These are phyloP conservation scores for Enteromius unitaeniatus DNA, from an alignment of 2,797 vertebrate genomes.

Conservation along the genomic window DNA sequence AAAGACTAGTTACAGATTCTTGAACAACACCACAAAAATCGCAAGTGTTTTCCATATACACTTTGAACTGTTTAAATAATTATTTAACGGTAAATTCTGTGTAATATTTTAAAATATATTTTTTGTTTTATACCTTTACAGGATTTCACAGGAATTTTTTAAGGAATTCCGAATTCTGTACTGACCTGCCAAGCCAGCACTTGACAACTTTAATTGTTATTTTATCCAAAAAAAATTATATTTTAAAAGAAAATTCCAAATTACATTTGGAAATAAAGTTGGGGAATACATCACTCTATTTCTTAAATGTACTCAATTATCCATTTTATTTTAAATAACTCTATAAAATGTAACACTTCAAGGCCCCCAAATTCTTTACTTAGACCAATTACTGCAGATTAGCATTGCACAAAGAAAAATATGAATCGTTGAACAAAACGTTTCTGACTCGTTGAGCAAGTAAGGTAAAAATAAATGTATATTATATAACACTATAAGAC, in stretches of 20 bases:
- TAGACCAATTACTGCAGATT: too few species aligned
- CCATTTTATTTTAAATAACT: conserved; percentile 1
- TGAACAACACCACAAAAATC: neutral
- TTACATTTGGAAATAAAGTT: neutral
- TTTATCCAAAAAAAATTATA: neutral
- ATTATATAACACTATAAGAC: too few species aligned
- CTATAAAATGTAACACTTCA: neutral
- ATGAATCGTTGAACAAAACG: neutral
- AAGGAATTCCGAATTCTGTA: too few species aligned
- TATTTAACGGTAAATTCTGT: neutral
- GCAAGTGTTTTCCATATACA: neutral
- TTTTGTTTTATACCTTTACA: neutral
- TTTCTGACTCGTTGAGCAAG: too few species aligned
- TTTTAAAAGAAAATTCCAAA: conserved; percentile 7
- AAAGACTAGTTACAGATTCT: neutral
- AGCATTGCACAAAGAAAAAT: too few species aligned
- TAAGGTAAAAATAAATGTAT: too few species aligned
- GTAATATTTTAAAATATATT: neutral
- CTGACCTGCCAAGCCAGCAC: too few species aligned
- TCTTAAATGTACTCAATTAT: neutral
- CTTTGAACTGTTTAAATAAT: neutral
- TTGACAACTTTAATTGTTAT: neutral
- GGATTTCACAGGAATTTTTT: neutral
- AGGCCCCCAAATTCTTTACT: neutral
- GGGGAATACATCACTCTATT: neutral